Evolutionary conservation across 2,797 vertebrate species (phyloP), one percentile per base, ranked within the genome.

Genomic region (Parotocinclus haroldoi): DNA sequence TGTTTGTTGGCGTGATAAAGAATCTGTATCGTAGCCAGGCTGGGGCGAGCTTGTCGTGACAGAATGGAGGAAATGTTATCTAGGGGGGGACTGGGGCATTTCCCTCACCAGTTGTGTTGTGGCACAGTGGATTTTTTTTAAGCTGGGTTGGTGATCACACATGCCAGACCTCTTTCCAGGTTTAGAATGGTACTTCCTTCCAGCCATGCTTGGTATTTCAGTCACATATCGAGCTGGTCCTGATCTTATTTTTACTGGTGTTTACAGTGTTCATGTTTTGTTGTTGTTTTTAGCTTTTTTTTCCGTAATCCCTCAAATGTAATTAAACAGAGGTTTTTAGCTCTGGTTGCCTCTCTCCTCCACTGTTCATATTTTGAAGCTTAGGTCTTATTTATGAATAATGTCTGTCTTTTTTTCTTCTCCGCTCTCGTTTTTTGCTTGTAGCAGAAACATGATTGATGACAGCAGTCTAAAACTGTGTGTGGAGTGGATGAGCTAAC

Each of bases 81-180:
- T 4, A 18, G 19, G 50, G 65, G 75, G 66, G 67, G 79, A 66
- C 70, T 55, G 65, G 64, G 68, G 64, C 75, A 78, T 72, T 81
- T 84, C 78, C 63, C 19, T 49, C 66, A 85, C 74, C 44, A 40
- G 72, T 83, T 83, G 78, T 83, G 71, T 58, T 59, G 40, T 61
- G 77, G 80, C 75, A 40, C 27, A 27, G 27, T 42, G 6, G 69
- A 79, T 75, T 77, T 54, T 77, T 58, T 27, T 66, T 62, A n/a
- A 13, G 44, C 6, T 63, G 17, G 60, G 69, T 62, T 58, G 48
- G 66, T 46, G 45, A 18, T 10, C 38, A 52, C 40, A 53, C n/a
- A 51, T 66, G 58, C 39, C 17, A 10, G n/a, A 12, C 7, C 42
- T 27, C 27, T 27, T 27, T 9, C 40, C 7, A 42, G 9, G 10